A percentile compares a stretch with the other conserved stretches of the same genome.
phyloP scores from a whole-genome alignment of 1,140 invertebrate species.

The Hormaphis cornu region DNA sequence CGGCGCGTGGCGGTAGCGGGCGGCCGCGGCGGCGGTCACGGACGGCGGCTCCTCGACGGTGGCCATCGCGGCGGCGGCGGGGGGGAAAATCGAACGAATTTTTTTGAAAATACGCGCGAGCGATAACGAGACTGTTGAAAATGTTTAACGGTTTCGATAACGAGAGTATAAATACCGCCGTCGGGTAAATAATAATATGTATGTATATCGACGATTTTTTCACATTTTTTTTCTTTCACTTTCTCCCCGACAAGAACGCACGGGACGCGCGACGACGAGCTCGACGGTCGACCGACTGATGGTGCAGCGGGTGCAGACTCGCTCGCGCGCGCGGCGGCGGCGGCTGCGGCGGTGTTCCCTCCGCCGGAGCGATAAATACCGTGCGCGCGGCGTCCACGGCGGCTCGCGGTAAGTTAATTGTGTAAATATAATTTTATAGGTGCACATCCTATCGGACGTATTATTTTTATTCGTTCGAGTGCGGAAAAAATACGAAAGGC shows the following conservation, averaged over 20 bases:
- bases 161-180: too few species aligned
- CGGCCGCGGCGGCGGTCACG: neutral
- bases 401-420: neutral
- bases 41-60: slow-evolving; percentile 35
- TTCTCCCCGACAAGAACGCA: too few species aligned
- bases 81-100: neutral
- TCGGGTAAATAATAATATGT: too few species aligned
- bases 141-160: too few species aligned
- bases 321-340: slow-evolving; percentile 1
- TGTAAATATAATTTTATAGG: neutral
- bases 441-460: too few species aligned
- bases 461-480: too few species aligned
- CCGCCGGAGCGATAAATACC: slow-evolving; percentile 1
- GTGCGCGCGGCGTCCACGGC: neutral
- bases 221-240: too few species aligned
- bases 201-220: too few species aligned
- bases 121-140: too few species aligned
- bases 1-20: slow-evolving; percentile 41
- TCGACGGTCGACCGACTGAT: slow-evolving; percentile 11
- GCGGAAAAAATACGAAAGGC: too few species aligned
- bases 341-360: slow-evolving; percentile 13
- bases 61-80: neutral
- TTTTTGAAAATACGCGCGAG: too few species aligned
- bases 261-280: slow-evolving; percentile 1
- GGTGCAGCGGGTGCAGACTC: neutral